Conservation (phyloP, 1,140 invertebrate genomes). For the Hypsibius dujardini region DNA sequence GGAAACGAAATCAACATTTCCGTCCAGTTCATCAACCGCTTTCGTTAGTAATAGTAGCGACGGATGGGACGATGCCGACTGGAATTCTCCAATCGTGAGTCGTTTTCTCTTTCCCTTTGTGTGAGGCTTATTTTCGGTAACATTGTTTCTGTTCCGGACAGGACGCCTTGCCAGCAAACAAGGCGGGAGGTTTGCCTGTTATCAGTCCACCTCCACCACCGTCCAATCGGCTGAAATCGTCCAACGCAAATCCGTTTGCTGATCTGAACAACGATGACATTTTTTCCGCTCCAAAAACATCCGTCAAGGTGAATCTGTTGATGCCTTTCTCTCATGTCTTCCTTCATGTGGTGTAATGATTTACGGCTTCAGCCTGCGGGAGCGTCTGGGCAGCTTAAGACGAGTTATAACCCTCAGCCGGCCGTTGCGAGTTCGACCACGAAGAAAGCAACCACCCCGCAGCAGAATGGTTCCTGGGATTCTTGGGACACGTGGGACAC, state of each 20-base stretch:
- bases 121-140: background rate
- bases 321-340: background rate
- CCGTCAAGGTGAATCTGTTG: background rate
- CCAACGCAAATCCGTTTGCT: background rate
- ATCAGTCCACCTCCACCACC: background rate
- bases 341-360: background rate
- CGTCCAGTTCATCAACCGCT: background rate
- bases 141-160: background rate
- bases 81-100: conserved; percentile 11
- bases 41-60: background rate
- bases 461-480: conserved; percentile 6
- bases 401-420: background rate
- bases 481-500: conserved; percentile 14
- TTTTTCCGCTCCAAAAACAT: background rate
- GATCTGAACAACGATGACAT: background rate
- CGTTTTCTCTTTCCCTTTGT: background rate
- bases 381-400: background rate
- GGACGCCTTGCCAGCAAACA: background rate
- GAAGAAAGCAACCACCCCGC: background rate
- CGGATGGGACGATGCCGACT: conserved; percentile 16
- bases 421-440: background rate
- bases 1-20: background rate
- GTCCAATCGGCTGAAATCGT: background rate
- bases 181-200: background rate
- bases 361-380: background rate